Evolutionary conservation across 2,888 invertebrate species (phyloP).

Genomic region (Aquatica leii): DNA sequence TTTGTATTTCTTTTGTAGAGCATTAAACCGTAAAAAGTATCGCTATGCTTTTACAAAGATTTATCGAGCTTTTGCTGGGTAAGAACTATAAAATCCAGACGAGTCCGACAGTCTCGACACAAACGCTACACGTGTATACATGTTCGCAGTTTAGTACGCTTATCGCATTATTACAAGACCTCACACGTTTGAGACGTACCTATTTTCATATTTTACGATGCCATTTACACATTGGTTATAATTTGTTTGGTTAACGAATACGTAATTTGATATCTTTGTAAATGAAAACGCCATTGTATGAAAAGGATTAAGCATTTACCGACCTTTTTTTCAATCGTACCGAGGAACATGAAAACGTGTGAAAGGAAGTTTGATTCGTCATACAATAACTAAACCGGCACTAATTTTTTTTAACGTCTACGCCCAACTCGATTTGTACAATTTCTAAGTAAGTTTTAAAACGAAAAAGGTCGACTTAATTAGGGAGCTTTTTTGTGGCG

Average conservation of each 20-base stretch:
- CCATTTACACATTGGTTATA: conserved; percentile 29
- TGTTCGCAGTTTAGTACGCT: conserved; percentile 49
- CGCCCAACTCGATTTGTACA: no score
- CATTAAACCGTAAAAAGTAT: conserved; percentile 37
- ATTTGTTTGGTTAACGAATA: conserved; percentile 23
- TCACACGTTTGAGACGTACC: conserved; percentile 48
- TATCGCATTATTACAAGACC: conserved; percentile 48
- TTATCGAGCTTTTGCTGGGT: conserved; percentile 48
- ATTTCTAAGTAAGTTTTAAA: no score
- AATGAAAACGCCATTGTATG: neutral
- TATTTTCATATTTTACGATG: conserved; percentile 33
- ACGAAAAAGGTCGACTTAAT: no score
- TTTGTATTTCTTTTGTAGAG: conserved; percentile 26
- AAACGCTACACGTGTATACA: conserved; percentile 39
- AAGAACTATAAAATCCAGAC: conserved; percentile 50
- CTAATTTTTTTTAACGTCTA: no score
- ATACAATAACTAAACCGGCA: conserved; percentile 4
- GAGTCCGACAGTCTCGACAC: conserved; percentile 37
- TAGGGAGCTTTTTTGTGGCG: no score
- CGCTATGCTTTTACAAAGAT: conserved; percentile 48
- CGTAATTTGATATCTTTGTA: conserved; percentile 20
- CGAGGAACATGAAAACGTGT: conserved; percentile 20
- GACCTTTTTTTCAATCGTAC: no score
- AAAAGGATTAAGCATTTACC: no score
- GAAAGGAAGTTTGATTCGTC: conserved; percentile 17